Conservation (phyloP, 2,888 invertebrate species). For the Pegoplata infirma region DNA sequence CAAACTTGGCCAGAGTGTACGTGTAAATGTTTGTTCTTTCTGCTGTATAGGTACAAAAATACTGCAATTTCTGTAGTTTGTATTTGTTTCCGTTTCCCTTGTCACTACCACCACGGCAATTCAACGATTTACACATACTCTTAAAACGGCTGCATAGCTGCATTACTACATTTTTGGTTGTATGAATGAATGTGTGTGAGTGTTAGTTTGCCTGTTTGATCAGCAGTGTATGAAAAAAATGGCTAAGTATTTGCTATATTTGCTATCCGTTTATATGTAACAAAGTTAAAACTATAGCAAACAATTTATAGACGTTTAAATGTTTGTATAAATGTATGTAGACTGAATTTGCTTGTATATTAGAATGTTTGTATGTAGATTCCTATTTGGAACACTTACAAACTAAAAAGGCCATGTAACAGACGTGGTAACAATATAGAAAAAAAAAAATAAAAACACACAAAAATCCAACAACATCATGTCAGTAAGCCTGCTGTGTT, state of each 20-base stretch:
- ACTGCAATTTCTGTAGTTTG: slow-evolving; percentile 25
- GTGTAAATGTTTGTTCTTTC: not conserved
- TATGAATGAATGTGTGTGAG: no score
- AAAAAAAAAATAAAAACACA: no score
- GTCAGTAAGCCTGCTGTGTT: slow-evolving; percentile 50
- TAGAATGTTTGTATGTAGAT: not conserved
- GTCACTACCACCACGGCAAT: slow-evolving; percentile 29
- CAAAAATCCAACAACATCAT: slow-evolving; percentile 4
- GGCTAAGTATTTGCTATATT: slow-evolving; percentile 52
- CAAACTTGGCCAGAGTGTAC: not conserved
- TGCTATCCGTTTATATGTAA: slow-evolving; percentile 44
- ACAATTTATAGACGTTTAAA: slow-evolving; percentile 35
- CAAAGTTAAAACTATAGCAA: slow-evolving; percentile 21
- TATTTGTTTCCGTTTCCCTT: slow-evolving; percentile 42
- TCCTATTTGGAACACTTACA: not conserved
- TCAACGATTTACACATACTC: no score
- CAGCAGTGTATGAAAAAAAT: slow-evolving; percentile 7
- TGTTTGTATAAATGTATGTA: slow-evolving; percentile 1
- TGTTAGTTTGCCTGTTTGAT: no score
- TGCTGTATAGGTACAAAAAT: slow-evolving; percentile 27
- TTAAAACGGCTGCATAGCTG: no score
- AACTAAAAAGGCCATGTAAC: not conserved
- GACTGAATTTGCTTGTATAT: no score
- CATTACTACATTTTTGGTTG: not conserved
- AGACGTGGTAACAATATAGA: no score